phyloP scores from a whole-genome alignment of 2,888 invertebrate genomes.

The Glyphotaelius pellucidus region DNA sequence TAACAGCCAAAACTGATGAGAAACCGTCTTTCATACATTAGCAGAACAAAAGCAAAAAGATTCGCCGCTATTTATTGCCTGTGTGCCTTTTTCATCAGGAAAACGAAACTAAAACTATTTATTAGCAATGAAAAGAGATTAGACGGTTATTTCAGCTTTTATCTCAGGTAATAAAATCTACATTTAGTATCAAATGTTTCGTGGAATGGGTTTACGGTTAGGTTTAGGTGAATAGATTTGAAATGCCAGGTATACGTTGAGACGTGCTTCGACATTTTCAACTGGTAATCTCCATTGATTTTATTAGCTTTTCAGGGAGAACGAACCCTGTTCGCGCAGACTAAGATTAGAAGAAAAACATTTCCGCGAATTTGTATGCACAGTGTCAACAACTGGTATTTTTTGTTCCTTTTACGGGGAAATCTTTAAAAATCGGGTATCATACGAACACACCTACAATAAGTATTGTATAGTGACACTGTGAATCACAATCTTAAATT shows the following conservation, averaged over 20 bases:
- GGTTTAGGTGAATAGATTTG: not conserved
- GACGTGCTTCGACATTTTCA: not conserved
- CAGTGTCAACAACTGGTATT: too few relatives aligned
- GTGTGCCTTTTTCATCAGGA: not conserved
- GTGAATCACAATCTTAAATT: too few relatives aligned
- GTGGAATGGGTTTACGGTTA: not conserved
- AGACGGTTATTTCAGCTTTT: not conserved
- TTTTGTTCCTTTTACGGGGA: too few relatives aligned
- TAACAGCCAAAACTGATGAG: not conserved
- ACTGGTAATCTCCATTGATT: not conserved
- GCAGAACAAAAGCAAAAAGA: not conserved
- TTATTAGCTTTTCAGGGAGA: not conserved
- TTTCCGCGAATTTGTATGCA: not conserved
- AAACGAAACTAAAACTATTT: not conserved
- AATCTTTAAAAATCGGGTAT: too few relatives aligned
- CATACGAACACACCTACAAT: too few relatives aligned
- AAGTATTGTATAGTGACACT: too few relatives aligned
- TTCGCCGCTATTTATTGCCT: not conserved
- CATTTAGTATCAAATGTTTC: not conserved
- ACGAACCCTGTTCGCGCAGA: not conserved
- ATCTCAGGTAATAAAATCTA: not conserved
- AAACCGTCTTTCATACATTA: not conserved
- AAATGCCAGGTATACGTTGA: not conserved
- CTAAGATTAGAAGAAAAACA: not conserved
- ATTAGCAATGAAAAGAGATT: not conserved